Percentiles rank a stretch among this genome's conserved stretches.
Conservation (phyloP, 2,888 invertebrate genomes). For the Druceiella hillmani region DNA sequence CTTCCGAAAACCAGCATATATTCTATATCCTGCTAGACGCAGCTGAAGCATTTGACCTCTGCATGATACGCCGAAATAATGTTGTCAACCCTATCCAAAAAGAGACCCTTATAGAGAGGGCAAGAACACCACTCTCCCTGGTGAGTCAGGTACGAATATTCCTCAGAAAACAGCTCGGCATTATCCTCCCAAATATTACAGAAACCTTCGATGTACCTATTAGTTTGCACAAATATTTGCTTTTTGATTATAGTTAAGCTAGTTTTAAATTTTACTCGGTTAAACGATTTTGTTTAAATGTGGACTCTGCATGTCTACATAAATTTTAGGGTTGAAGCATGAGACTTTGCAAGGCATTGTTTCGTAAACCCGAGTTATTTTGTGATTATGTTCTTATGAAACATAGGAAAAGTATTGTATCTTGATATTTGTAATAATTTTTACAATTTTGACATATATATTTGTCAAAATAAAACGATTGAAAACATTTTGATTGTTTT, state of each 20-base stretch:
- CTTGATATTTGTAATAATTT: too few relatives aligned
- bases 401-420: too few relatives aligned
- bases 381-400: too few relatives aligned
- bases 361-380: too few relatives aligned
- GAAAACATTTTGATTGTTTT: too few relatives aligned
- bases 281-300: too few relatives aligned
- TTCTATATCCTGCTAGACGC: constrained; percentile 66
- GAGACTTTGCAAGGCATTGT: too few relatives aligned
- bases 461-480: too few relatives aligned
- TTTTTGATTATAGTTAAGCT: constrained; percentile 58
- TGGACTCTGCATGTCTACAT: too few relatives aligned
- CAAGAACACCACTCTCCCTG: constrained; percentile 61
- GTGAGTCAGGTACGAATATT: constrained; percentile 59
- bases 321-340: too few relatives aligned
- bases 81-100: constrained; percentile 61
- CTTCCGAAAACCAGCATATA: constrained; percentile 45
- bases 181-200: constrained; percentile 50
- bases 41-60: constrained; percentile 71
- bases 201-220: constrained; percentile 58
- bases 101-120: constrained; percentile 56
- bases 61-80: constrained; percentile 71
- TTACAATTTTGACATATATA: too few relatives aligned
- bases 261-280: constrained; percentile 5
- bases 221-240: constrained; percentile 60
- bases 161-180: constrained; percentile 54